Conservation (phyloP, 2,113 vertebrate species). For the Canis aureus region DNA sequence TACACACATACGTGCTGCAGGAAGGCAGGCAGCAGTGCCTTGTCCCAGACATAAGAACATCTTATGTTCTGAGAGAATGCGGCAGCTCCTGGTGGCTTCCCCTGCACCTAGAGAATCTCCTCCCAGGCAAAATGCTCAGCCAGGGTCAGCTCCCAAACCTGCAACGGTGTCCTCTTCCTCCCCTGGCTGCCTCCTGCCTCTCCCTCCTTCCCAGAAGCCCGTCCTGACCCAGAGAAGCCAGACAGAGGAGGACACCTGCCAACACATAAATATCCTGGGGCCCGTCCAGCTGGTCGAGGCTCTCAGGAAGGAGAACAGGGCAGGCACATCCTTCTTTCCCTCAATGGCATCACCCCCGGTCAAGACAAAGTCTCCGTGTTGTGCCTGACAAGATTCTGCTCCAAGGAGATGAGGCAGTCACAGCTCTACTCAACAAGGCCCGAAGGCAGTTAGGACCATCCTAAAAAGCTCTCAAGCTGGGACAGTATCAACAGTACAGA, state of each 20-base stretch:
- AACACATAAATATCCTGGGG: background rate
- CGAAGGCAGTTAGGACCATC: background rate
- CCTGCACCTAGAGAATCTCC: background rate
- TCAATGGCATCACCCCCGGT: background rate
- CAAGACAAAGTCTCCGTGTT: background rate
- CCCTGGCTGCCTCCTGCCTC: background rate
- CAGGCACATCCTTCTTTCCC: background rate
- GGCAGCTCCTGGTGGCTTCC: background rate
- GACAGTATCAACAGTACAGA: no score
- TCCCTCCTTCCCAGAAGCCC: background rate
- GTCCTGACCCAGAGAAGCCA: background rate
- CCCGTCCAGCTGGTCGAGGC: background rate
- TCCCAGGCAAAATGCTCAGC: background rate
- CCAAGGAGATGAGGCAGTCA: background rate
- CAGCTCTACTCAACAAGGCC: background rate
- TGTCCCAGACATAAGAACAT: background rate
- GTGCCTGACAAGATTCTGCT: background rate
- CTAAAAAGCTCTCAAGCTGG: background rate
- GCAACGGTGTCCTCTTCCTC: background rate
- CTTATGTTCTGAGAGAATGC: background rate
- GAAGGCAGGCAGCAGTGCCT: background rate
- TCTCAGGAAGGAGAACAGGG: background rate
- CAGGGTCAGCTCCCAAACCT: background rate
- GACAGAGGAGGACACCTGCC: background rate
- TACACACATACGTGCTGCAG: background rate